Conservation (phyloP, 1,140 invertebrate genomes). For the Cecropterus lyciades region DNA sequence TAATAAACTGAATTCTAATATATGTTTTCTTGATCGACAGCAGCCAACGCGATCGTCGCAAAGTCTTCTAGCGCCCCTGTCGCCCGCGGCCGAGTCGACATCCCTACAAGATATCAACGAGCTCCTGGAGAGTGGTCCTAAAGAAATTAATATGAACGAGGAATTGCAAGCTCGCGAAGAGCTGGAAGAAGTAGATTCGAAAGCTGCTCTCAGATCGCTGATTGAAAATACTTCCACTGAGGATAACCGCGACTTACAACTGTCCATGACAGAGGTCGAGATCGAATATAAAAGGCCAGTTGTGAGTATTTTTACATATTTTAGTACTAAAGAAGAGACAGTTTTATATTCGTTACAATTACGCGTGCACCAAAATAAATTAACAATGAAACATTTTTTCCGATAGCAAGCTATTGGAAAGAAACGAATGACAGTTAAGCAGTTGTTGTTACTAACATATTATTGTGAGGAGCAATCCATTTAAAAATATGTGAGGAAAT, state of each 20-base stretch:
- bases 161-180: slow-evolving; percentile 1
- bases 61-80: slow-evolving; percentile 65
- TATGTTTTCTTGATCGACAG: neutral
- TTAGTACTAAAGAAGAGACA: neutral
- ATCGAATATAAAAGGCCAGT: slow-evolving; percentile 46
- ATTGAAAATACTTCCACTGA: slow-evolving; percentile 45
- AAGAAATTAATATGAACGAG: neutral
- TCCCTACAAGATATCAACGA: neutral
- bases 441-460: slow-evolving; percentile 8
- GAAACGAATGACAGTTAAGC: slow-evolving; percentile 2
- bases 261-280: slow-evolving; percentile 42
- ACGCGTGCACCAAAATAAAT: no score
- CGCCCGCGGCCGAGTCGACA: slow-evolving; percentile 35
- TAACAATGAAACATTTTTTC: neutral
- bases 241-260: slow-evolving; percentile 16
- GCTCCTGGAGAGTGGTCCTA: neutral
- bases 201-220: slow-evolving; percentile 45
- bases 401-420: neutral
- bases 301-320: slow-evolving; percentile 27
- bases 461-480: no score
- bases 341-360: no score
- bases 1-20: neutral
- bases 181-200: slow-evolving; percentile 39
- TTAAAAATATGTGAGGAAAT: no score
- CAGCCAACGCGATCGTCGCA: slow-evolving; percentile 51